Evolutionary conservation across 2,888 invertebrate genomes (phyloP), one percentile per base, ranked within the genome.

Genomic region (Patella pellucida): DNA sequence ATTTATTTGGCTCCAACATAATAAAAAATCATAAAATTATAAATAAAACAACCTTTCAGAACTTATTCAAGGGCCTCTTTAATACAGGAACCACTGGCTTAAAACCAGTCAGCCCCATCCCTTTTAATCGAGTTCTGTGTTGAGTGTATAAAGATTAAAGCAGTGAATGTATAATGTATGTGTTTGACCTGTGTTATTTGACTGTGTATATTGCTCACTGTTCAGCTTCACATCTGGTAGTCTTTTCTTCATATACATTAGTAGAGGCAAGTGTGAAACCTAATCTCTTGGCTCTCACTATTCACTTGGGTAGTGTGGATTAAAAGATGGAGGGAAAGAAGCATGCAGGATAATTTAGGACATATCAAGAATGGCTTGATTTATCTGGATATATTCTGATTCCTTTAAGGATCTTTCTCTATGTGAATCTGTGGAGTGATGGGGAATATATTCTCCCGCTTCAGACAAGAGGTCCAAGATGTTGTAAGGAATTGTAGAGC

Each of bases 361-460:
- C 41, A 41, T 41, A 41, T 41, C 41, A 41, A 41, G 9, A 41
- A 41, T 41, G 41, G 62, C 23, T 23, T 15, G 23, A 23, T 62
- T 62, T 14, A 23, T 19, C 23, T 62, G 16, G 62, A 9, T 23
- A 12, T 62, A 19, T 5, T 62, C 12, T 23, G 19, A 23, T 62
- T 23, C 23, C 23, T 62, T 12, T 62, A 62, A 3, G 19, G 9
- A 23, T 5, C 62, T 12, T 23, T 23, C 62, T 62, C 3, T 62
- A 62, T 23, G 23, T 23, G 19, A 62, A 23, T 62, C 19, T 11
- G 19, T 23, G 3, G 23, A 62, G 62, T 62, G 23, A 62, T 62
- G 51, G 27, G 75, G 51, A 75, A 75, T 68, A 68, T 75, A 19
- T 19, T 75, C 12, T 75, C 75, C 27, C n/a, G 75, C 19, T 75